Evolutionary conservation across 2,113 vertebrate genomes (phyloP).

Genomic region (Holacanthus passer): DNA sequence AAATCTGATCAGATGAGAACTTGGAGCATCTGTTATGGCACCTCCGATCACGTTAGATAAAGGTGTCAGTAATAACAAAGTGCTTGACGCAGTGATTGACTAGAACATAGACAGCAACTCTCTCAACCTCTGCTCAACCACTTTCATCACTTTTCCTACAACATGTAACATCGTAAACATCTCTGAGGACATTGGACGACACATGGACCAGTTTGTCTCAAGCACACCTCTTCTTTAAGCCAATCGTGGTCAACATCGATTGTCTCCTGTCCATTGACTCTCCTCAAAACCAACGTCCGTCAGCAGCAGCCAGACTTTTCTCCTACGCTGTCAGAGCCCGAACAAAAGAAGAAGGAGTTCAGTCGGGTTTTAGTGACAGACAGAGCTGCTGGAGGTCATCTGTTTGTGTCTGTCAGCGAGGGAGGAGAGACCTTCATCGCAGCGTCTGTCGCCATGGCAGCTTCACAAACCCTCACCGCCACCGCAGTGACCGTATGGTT

Average conservation of each 20-base stretch:
- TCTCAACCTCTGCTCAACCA: too few relatives aligned
- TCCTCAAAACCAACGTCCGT: neutral
- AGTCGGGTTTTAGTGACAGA: neutral
- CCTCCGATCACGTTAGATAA: too few relatives aligned
- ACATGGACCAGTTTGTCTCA: too few relatives aligned
- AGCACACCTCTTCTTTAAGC: neutral
- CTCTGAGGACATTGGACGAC: too few relatives aligned
- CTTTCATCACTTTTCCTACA: too few relatives aligned
- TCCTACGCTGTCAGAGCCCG: neutral
- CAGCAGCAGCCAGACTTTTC: neutral
- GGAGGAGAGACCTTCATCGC: neutral
- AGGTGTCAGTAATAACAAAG: too few relatives aligned
- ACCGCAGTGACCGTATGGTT: neutral
- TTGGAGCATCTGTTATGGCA: too few relatives aligned
- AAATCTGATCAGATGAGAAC: too few relatives aligned
- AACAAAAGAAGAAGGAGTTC: neutral
- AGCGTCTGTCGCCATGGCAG: conserved; percentile 20
- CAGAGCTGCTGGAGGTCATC: neutral
- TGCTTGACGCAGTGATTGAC: too few relatives aligned
- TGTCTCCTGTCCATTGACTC: neutral
- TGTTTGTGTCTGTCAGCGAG: neutral
- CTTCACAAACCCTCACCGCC: neutral
- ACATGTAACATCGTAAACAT: too few relatives aligned
- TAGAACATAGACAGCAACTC: too few relatives aligned
- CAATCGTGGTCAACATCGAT: neutral